phyloP scores from a whole-genome alignment of 2,113 vertebrate species.

The Gobio gobio region DNA sequence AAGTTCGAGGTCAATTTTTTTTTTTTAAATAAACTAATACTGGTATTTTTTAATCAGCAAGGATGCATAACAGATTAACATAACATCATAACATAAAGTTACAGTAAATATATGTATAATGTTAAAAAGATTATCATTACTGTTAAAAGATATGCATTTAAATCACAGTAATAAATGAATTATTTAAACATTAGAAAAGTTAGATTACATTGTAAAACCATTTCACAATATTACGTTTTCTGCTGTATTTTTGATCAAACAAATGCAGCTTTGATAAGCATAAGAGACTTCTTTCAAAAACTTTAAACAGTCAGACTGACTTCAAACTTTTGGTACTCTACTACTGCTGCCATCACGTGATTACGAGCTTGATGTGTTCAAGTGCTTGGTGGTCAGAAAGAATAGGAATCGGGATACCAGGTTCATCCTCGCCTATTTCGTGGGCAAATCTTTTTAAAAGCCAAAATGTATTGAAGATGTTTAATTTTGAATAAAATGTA shows the following conservation, averaged over 20 bases:
- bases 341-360: no score
- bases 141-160: no score
- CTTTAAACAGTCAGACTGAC: not conserved
- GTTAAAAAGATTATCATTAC: not conserved
- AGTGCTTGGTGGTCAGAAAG: no score
- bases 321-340: not conserved
- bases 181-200: not conserved
- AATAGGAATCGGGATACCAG: no score
- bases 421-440: no score
- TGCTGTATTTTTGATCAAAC: not conserved
- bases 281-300: not conserved
- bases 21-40: not conserved
- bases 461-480: no score
- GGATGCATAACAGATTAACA: no score
- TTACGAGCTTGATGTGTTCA: no score
- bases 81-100: no score
- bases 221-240: not conserved
- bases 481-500: no score
- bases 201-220: not conserved
- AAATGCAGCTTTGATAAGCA: not conserved
- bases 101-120: not conserved
- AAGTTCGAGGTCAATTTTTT: not conserved
- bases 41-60: not conserved
- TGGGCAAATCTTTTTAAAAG: no score
- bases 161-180: not conserved